phyloP scores from a whole-genome alignment of 2,113 vertebrate genomes.

The Callionymus lyra region DNA sequence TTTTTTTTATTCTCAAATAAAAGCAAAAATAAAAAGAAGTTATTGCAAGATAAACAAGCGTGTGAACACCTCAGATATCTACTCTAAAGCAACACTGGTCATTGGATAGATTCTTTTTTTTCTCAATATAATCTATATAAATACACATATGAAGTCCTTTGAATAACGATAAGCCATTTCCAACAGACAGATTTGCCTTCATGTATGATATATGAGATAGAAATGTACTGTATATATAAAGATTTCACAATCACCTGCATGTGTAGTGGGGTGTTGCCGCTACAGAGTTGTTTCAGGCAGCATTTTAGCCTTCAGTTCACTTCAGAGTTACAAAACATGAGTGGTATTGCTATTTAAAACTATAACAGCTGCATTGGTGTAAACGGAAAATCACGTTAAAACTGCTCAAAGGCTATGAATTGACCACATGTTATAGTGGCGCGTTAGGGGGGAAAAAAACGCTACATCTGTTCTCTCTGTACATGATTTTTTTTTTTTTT shows the following conservation, averaged over 20 bases:
- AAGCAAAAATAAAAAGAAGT: slow-evolving; percentile 57
- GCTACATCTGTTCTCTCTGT: slow-evolving; percentile 33
- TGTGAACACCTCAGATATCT: slow-evolving; percentile 74
- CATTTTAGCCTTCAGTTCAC: slow-evolving; percentile 53
- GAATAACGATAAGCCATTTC: slow-evolving; percentile 71
- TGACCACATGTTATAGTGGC: slow-evolving; percentile 38
- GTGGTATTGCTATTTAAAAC: slow-evolving; percentile 71
- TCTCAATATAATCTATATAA: slow-evolving; percentile 79
- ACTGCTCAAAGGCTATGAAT: slow-evolving; percentile 45
- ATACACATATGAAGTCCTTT: slow-evolving; percentile 76
- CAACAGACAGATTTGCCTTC: slow-evolving; percentile 63
- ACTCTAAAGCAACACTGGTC: slow-evolving; percentile 73
- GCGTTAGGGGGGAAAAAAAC: slow-evolving; percentile 40
- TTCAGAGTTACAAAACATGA: slow-evolving; percentile 58
- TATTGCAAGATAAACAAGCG: slow-evolving; percentile 79
- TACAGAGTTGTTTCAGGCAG: slow-evolving; percentile 67
- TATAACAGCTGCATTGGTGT: slow-evolving; percentile 58
- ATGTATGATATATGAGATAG: slow-evolving; percentile 60
- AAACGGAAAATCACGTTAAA: slow-evolving; percentile 34
- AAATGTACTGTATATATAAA: slow-evolving; percentile 57
- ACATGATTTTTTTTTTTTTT: slow-evolving; percentile 8
- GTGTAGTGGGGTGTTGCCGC: slow-evolving; percentile 61
- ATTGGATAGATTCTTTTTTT: slow-evolving; percentile 68
- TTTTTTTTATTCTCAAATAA: slow-evolving; percentile 66
- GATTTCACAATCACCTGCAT: slow-evolving; percentile 54